Base-by-base conservation (phyloP, 2,797 vertebrate species). In the Protosalanx chinensis region DNA sequence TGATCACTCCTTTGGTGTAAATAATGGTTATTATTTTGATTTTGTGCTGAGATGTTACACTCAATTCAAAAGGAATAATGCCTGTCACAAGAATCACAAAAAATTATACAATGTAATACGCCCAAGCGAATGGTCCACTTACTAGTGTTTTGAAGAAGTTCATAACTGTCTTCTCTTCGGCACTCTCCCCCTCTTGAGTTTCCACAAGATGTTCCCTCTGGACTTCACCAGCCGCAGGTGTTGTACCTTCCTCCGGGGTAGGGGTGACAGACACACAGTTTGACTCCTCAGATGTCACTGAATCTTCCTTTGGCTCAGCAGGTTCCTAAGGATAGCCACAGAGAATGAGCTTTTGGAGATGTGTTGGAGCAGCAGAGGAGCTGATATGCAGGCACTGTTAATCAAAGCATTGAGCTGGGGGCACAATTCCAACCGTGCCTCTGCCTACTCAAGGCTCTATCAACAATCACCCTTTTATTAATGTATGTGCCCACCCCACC, bases 121-220 rank as follows among this genome's bases (percentile, higher is more conserved):
- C 12, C 41, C 41, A 1, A 62, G 53, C 5, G 33, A 56, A 32
- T 1, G 1, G 57, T 71, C 0, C n/a, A 88, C 97, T 98, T 91
- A 98, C 97, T 87, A 98, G 86, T 0, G 94, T 95, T 94, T 94
- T 98, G 88, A 98, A 96, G 95, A 98, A 99, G 90, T 97, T 98
- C 97, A 99, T 99, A 94, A 98, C 88, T 93, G 95, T 73, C 76
- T 90, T 91, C 63, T 91, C 86, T 71, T 95, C 94, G 37, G 68
- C 67, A 6, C 73, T 68, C 66, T 88, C 85, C 67, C 87, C 85
- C 72, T 89, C 90, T 76, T 74, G 35, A 35, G 59, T 83, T 56
- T 92, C 87, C 80, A 71, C 80, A 4, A 70, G 70, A 35, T 79
- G 64, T 61, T 64, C 23, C 72, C 72, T 71, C 72, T 35, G 33